Percentiles rank a stretch among this genome's conserved stretches.
phyloP scores from a whole-genome alignment of 2,113 vertebrate genomes.

The Tylochromis polylepis region DNA sequence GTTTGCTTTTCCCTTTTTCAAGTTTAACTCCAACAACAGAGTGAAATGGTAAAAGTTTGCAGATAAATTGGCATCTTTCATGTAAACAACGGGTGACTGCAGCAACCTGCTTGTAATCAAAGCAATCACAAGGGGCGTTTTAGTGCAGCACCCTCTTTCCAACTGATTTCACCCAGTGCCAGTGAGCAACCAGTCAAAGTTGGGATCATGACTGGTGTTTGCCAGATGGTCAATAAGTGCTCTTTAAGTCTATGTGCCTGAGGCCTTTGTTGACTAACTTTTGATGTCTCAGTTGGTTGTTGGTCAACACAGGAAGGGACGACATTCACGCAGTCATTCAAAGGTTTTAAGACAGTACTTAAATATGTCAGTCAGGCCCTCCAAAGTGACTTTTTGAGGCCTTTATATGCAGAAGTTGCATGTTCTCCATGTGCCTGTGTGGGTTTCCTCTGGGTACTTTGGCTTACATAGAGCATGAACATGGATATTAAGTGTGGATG shows the following conservation, averaged over 20 bases:
- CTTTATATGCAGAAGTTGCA: background rate
- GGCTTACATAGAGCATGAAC: background rate
- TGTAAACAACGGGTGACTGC: background rate
- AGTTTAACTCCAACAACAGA: background rate
- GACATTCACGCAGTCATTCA: background rate
- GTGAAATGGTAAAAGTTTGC: background rate
- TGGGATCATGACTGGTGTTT: background rate
- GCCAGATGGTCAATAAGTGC: background rate
- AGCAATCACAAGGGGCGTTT: background rate
- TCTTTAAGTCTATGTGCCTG: background rate
- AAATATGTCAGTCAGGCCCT: background rate
- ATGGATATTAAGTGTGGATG: background rate
- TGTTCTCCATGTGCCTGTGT: background rate
- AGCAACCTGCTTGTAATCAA: background rate
- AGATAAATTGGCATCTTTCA: background rate
- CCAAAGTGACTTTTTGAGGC: background rate
- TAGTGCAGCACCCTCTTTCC: background rate
- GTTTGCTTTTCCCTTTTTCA: background rate
- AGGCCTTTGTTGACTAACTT: background rate
- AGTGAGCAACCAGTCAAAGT: background rate
- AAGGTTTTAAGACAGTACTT: background rate
- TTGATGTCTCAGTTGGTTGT: background rate
- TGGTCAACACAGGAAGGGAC: background rate
- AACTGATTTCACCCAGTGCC: background rate
- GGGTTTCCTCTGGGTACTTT: background rate